phyloP scores from a whole-genome alignment of 2,113 vertebrate genomes.

The Zosterops borbonicus region DNA sequence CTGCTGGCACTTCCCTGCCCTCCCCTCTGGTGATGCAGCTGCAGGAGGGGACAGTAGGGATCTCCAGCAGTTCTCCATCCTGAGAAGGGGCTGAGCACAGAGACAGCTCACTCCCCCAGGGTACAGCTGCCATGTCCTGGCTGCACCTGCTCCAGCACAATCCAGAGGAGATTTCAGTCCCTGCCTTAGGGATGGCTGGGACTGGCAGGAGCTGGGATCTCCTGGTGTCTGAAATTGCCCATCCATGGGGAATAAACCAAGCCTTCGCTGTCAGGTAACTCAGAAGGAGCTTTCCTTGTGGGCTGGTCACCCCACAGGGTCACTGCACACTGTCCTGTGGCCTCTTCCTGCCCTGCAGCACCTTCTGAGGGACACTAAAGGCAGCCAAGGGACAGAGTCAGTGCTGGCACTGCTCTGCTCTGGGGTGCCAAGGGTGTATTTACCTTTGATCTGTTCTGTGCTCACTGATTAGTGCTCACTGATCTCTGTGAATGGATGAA shows the following conservation, averaged over 20 bases:
- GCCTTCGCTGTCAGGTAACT: accelerated
- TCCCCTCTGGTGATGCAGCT: too few relatives aligned
- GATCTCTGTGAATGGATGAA: not conserved
- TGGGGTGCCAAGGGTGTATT: not conserved
- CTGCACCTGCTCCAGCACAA: not conserved
- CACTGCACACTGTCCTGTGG: not conserved
- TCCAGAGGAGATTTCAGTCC: not conserved
- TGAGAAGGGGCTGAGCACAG: not conserved
- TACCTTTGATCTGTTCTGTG: not conserved
- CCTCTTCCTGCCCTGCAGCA: not conserved
- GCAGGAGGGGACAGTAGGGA: accelerated
- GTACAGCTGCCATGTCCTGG: not conserved
- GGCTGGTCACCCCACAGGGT: not conserved
- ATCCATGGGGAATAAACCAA: not conserved
- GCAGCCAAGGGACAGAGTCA: not conserved
- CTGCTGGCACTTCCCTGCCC: not conserved
- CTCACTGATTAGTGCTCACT: not conserved
- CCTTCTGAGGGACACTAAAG: not conserved
- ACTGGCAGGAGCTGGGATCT: not conserved
- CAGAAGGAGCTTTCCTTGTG: accelerated
- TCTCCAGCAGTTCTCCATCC: not conserved
- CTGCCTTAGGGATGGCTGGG: not conserved
- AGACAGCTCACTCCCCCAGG: not conserved
- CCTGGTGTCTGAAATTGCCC: not conserved
- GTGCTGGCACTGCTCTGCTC: not conserved